Conservation (phyloP, 35 echinoderm and acorn worm genomes). For the Lytechinus variegatus region DNA sequence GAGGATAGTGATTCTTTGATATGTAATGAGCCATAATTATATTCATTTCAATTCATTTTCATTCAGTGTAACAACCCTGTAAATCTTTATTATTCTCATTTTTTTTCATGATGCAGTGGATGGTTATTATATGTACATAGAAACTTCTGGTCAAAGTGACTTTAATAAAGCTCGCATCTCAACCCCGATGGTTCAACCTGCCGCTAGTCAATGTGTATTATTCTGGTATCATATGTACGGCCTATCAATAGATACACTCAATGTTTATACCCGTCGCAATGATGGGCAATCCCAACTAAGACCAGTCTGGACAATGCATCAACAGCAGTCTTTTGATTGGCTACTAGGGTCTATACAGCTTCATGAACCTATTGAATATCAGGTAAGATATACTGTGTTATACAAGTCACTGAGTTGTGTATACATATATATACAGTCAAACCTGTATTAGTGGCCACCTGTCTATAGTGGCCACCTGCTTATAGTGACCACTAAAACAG, state of each 20-base stretch:
- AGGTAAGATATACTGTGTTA: too few species aligned
- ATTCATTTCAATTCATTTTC: too few species aligned
- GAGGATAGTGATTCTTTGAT: too few species aligned
- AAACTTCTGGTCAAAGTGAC: background rate
- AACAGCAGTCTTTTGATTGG: slow-evolving; percentile 82
- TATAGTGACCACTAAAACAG: too few species aligned
- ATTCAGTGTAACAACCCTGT: too few species aligned
- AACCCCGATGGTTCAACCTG: slow-evolving; percentile 18
- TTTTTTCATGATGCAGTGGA: background rate
- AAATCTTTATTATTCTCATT: background rate
- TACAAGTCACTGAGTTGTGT: too few species aligned
- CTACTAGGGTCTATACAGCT: slow-evolving; percentile 27
- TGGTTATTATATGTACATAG: slow-evolving; percentile 75
- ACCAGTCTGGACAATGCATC: slow-evolving; percentile 67
- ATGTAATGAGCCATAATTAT: too few species aligned
- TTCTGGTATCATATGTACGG: slow-evolving; percentile 97
- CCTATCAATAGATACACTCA: slow-evolving; percentile 61
- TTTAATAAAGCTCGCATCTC: slow-evolving; percentile 66
- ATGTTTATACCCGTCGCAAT: slow-evolving; percentile 57
- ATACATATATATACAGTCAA: too few species aligned
- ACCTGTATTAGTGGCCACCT: too few species aligned
- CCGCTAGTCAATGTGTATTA: slow-evolving; percentile 44
- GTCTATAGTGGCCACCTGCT: too few species aligned
- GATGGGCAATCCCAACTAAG: background rate
- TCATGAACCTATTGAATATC: background rate